Evolutionary conservation across 2,888 invertebrate genomes (phyloP), one percentile per base, ranked within the genome.

Genomic region (Creontiades dilutus): DNA sequence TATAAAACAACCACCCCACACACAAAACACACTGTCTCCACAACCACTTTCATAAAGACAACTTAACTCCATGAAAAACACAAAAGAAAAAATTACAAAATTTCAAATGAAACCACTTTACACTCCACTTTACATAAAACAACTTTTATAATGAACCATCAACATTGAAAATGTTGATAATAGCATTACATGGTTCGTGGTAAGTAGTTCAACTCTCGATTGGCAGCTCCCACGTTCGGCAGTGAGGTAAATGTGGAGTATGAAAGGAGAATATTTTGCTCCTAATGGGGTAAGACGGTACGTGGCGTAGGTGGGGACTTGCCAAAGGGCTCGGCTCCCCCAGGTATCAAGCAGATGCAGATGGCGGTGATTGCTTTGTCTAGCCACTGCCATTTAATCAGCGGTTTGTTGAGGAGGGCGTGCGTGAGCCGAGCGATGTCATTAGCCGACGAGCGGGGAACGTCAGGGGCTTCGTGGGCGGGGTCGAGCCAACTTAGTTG

Each of bases 331-430:
- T 16, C 37, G 9, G 28, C 78, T 12, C 9, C 68, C 68, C 68
- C 23, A 11, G 19, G 82, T 82, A 86, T 75, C 86, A 86, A 86
- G 75, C n/a, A 76, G 68, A 86, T 88, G 78, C 78, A 88, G 78
- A 88, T 88, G 88, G 78, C 76, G 78, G 52, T 88, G 88, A 88
- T 88, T 88, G 88, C 88, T 88, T 88, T 88, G 88, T 88, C 88
- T 80, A 88, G 80, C 80, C 88, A 27, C 88, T 19, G 78, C 16
- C 88, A 88, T 88, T 88, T 88, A 88, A 88, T 88, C 88, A 88
- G 88, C 88, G 88, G 88, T 88, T 88, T 78, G 57, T 55, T 46
- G 75, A n/a, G 52, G 46, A 75, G 76, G 78, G 81, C 78, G 57
- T 86, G 85, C 48, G 89, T 61, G 90, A 89, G 90, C 48, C 23